Evolutionary conservation across 2,113 vertebrate species (phyloP), one percentile per base, ranked within the genome.

Genomic region (Sclerurus mexicanus): DNA sequence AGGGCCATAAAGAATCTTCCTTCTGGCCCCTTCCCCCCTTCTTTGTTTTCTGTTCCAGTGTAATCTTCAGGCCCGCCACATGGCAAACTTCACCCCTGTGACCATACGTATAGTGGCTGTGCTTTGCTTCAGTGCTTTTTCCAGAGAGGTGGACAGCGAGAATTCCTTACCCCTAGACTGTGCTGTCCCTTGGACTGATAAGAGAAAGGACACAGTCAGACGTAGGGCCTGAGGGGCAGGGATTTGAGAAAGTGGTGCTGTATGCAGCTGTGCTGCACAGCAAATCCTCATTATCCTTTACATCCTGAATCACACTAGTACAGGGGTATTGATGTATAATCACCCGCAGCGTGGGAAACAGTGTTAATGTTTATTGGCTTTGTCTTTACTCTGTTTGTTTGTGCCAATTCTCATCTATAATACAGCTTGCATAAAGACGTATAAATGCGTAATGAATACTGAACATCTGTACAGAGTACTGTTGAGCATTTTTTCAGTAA

Each of bases 301-400:
- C 1, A 6, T 66, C 46, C 88, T 21, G 23, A 69, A 46, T 76
- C 23, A 11, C 1, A 2, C 31, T 30, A 3, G 55, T 59, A 15
- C 7, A 0, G 3, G 14, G n/a, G 8, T 90, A 82, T 93, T 91
- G 91, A 91, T 73, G 87, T 47, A 78, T 89, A 75, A 94, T 93
- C 80, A 77, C 68, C 63, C n/a, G 0, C 27, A 75, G 60, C 0
- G 0, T 1, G 12, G 76, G 76, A 78, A 93, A 71, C 37, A 35
- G 72, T 64, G 92, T 78, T 95, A 90, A 93, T 96, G 92, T 44
- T 94, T 92, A 77, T 96, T 88, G 91, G 87, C 87, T 94, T 97
- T 96, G 95, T 88, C 87, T 91, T 87, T 82, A 50, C 68, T 72
- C 4, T 7, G 31, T 81, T 93, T 55, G 85, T 50, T 90, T 7